Base-by-base conservation (phyloP, 2,888 invertebrate species). In the Matsumyia berberina region DNA sequence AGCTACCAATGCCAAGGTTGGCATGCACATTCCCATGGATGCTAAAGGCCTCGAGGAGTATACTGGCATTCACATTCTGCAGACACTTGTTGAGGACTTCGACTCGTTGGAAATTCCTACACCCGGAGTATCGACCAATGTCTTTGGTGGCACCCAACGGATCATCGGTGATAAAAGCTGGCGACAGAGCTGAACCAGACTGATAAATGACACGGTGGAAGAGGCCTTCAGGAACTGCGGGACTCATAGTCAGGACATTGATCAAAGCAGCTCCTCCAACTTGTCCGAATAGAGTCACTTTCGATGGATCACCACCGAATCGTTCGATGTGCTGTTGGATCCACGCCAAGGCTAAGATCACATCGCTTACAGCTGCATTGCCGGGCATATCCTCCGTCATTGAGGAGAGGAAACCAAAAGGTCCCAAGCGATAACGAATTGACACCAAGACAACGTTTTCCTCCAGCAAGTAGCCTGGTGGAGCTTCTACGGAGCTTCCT, bases 351-450 rank as follows among this genome's bases (percentile, higher is more conserved):
- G 93, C 93, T 66, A 92, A 81, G 37, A 93, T 89, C 35, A 93
- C 91, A 86, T 94, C 94, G 57, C 93, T 89, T 5, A 94, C 90
- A 0, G 93, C 94, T 69, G 92, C 93, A 87, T 94, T 94, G 17
- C 94, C 94, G 0, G 93, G 92, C 31, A 93, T 91, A 19, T 91
- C 92, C 15, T 92, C 90, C 2, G 92, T 92, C 86, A 92, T 92
- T 1, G 93, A 92, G 0, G 93, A 93, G 8, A 93, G 87, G 86
- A 93, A 93, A 0, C 93, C 93, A 46, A 93, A 90, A 1, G 93
- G 92, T 0, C 93, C 93, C 0, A 93, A 88, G 1, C 93, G 90
- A 86, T 93, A 93, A 24, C 51, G 66, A 17, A 51, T 24, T 15
- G 51, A 51, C 0, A 93, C 93, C 7, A 93, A 88, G 7, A 93